Evolutionary conservation across 1,140 invertebrate species (phyloP), one percentile per base, ranked within the genome.

Genomic region (Heliconius hewitsoni): DNA sequence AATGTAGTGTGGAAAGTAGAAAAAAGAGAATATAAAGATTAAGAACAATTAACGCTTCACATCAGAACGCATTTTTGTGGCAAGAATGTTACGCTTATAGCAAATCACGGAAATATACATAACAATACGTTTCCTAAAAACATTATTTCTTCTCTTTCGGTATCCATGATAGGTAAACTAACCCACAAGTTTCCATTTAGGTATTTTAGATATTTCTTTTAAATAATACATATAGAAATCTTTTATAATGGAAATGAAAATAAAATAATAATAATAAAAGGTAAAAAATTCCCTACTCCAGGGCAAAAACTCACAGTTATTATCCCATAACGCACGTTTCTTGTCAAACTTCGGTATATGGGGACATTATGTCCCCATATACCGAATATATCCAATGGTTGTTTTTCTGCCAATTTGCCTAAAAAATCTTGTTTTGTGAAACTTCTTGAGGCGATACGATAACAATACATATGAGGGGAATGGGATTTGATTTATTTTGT

Each of bases 311-410:
- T 91, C 60, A 66, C 23, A 66, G 60, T 13, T 66, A 30, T 66
- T 88, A 90, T 92, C 90, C 86, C 88, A 88, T 91, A 91, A 89
- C 87, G 89, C 85, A 81, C 87, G 85, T 89, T 85, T 87, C 87
- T 89, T 88, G 90, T 90, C 87, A 91, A 92, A 92, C 86, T 93
- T 91, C 78, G 84, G 81, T 73, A 73, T 77, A 72, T 70, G 30
- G 55, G 73, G 73, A 66, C 60, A 66, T 66, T 66, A 66, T 16
- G 60, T 66, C n/a, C n/a, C n/a, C n/a, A n/a, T n/a, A n/a, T n/a
- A n/a, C n/a, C n/a, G n/a, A n/a, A n/a, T 50, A 71, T 78, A 77
- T 82, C 81, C 78, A 82, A 80, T 76, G 84, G 82, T 79, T 70
- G 78, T 86, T 90, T 90, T 88, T 86, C 60, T 60, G 72, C 76